Conservation (phyloP, 2,888 invertebrate species). For the Lacanobia oleracea region DNA sequence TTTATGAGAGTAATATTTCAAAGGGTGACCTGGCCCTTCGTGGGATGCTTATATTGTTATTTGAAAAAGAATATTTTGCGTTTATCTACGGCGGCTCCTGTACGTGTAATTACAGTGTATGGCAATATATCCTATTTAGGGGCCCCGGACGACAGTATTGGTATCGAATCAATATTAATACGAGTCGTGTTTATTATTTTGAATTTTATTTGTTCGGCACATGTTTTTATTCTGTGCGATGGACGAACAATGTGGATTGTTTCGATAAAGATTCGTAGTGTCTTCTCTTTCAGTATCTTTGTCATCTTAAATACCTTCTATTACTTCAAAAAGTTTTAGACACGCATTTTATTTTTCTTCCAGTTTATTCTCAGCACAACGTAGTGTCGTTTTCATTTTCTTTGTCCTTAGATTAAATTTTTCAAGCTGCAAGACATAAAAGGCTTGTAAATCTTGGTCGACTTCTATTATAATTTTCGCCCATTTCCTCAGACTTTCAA, state of each 20-base stretch:
- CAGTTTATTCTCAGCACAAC: constrained; percentile 5
- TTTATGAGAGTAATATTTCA: constrained; percentile 69
- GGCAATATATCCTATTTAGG: constrained; percentile 53
- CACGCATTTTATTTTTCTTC: neutral
- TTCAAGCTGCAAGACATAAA: constrained; percentile 40
- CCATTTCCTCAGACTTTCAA: constrained; percentile 42
- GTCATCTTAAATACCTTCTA: neutral
- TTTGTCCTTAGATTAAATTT: constrained; percentile 33
- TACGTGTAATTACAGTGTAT: constrained; percentile 59
- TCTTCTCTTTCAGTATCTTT: neutral
- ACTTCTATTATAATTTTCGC: constrained; percentile 54
- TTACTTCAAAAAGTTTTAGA: neutral
- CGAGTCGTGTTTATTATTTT: constrained; percentile 49
- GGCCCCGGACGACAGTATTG: constrained; percentile 36
- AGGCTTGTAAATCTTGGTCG: constrained; percentile 50
- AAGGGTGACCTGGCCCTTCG: constrained; percentile 51
- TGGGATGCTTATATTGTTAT: constrained; percentile 43
- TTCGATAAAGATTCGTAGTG: constrained; percentile 2
- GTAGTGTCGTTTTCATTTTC: constrained; percentile 20
- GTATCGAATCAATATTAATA: constrained; percentile 48
- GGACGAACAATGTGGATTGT: constrained; percentile 6
- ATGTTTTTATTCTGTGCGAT: constrained; percentile 23
- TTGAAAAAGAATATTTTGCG: constrained; percentile 56
- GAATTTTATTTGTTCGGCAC: constrained; percentile 38
- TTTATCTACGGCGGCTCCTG: constrained; percentile 42